Evolutionary conservation across 2,888 invertebrate species (phyloP).

Genomic region (Cataglyphis altisquamis): DNA sequence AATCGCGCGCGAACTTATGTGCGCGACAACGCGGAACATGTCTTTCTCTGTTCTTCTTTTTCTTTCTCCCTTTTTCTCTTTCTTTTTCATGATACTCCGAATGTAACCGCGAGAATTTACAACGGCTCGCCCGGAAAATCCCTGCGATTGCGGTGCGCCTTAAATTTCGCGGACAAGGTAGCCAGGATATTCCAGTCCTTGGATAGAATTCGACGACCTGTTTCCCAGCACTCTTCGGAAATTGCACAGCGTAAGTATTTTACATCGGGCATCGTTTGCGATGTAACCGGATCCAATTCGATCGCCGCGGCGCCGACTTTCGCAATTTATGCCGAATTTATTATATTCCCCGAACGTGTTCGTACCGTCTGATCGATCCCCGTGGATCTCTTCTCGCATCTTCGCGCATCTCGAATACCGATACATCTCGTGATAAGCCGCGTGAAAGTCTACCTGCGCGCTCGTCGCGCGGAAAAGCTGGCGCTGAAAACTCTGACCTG

Average conservation of each 20-base stretch:
- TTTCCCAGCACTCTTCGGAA: conserved; percentile 79
- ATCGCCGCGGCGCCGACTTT: conserved; percentile 77
- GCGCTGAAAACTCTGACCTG: conserved; percentile 1
- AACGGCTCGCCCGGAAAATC: conserved; percentile 64
- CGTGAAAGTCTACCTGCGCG: background rate
- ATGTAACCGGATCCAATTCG: conserved; percentile 79
- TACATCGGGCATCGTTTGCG: conserved; percentile 79
- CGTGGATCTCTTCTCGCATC: background rate
- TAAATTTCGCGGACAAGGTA: conserved; percentile 65
- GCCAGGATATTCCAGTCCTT: conserved; percentile 16
- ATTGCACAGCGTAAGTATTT: conserved; percentile 80
- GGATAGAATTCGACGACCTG: conserved; percentile 62
- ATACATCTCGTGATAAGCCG: background rate
- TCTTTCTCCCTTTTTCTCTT: background rate
- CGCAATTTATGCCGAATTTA: conserved; percentile 78
- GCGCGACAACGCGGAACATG: conserved; percentile 15
- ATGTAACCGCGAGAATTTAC: conserved; percentile 53
- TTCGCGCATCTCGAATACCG: background rate
- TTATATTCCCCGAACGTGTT: conserved; percentile 75
- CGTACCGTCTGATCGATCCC: conserved; percentile 40
- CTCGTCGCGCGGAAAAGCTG: conserved; percentile 1
- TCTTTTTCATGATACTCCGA: conserved; percentile 29
- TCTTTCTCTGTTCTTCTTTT: background rate
- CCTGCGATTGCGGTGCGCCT: conserved; percentile 68
- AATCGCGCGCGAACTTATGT: conserved; percentile 62